Conservation (phyloP, 2,113 vertebrate genomes). For the Albula glossodonta region DNA sequence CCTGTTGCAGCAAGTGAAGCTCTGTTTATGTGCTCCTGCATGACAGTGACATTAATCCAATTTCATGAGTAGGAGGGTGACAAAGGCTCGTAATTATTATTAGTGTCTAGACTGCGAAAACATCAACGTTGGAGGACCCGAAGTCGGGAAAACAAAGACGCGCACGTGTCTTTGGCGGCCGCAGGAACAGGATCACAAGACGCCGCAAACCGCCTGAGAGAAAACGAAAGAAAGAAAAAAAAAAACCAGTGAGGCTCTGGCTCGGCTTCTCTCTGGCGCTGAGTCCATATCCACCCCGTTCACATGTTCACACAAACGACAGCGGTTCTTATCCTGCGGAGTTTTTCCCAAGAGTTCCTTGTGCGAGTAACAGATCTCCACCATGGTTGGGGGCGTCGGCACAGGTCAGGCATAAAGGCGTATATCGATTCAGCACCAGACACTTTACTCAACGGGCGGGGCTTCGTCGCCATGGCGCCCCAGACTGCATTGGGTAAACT, state of each 20-base stretch:
- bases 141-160: neutral
- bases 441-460: neutral
- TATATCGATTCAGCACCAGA: neutral
- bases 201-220: neutral
- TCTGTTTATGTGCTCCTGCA: constrained; percentile 27
- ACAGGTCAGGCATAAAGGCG: neutral
- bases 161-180: neutral
- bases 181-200: neutral
- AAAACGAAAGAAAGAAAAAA: neutral
- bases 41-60: constrained; percentile 9
- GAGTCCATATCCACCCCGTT: neutral
- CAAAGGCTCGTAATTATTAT: constrained; percentile 37
- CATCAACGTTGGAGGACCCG: constrained; percentile 4
- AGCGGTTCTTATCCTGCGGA: neutral
- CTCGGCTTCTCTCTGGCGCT: neutral
- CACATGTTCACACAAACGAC: neutral
- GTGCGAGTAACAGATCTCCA: neutral
- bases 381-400: neutral
- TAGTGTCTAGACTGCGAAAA: constrained; percentile 24
- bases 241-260: neutral
- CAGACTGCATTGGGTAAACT: neutral
- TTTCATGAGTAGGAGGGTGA: constrained; percentile 23
- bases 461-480: no score
- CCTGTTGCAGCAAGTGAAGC: neutral
- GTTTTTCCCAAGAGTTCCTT: neutral